Evolutionary conservation across 1,140 invertebrate genomes (phyloP).

Genomic region (Octopus bimaculoides): DNA sequence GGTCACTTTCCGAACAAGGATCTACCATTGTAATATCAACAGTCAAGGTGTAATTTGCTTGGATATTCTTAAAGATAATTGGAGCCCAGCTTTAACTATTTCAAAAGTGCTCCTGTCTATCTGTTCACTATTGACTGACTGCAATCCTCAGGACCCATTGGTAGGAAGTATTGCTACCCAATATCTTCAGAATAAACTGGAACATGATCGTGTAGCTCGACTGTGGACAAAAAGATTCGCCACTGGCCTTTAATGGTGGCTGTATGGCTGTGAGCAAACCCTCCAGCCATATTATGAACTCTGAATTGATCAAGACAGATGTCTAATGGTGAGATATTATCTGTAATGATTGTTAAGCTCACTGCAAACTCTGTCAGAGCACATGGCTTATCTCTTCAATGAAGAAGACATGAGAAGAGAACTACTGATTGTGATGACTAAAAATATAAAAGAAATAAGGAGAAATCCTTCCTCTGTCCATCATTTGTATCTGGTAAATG

Average conservation of each 20-base stretch:
- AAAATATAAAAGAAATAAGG: not conserved
- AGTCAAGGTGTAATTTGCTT: conserved; percentile 52
- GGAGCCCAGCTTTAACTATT: conserved; percentile 49
- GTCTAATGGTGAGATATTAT: too few species aligned
- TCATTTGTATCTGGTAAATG: conserved; percentile 1
- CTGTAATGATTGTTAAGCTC: not conserved
- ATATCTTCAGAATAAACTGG: conserved; percentile 93
- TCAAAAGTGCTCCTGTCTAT: conserved; percentile 58
- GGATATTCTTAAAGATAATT: conserved; percentile 52
- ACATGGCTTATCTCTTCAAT: not conserved
- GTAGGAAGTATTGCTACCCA: conserved; percentile 97
- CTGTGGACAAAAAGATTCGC: conserved; percentile 97
- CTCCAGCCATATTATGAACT: too few species aligned
- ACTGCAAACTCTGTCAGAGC: not conserved
- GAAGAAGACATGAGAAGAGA: not conserved
- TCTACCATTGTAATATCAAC: conserved; percentile 54
- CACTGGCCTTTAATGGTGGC: conserved; percentile 64
- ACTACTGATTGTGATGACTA: not conserved
- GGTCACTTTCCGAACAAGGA: conserved; percentile 82
- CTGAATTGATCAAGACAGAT: too few species aligned
- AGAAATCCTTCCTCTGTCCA: conserved; percentile 1
- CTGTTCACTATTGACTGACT: conserved; percentile 82
- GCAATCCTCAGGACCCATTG: conserved; percentile 81
- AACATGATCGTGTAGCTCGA: conserved; percentile 94
- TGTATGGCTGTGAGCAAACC: not conserved